phyloP scores from a whole-genome alignment of 2,113 vertebrate species.

The Neolamprologus caudopunctatus region DNA sequence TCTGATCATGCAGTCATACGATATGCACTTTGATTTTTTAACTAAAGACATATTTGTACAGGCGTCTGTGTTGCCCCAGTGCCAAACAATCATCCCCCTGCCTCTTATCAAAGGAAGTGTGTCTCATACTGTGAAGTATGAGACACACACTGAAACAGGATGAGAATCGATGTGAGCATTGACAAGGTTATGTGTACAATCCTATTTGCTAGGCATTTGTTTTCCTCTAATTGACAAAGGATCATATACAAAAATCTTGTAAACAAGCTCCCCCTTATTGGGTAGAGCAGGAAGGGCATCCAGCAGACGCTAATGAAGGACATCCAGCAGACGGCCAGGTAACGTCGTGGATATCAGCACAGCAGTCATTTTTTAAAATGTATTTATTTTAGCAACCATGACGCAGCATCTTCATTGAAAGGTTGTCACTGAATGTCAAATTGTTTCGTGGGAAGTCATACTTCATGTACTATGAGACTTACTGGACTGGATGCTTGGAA shows the following conservation, averaged over 20 bases:
- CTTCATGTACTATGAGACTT: not conserved
- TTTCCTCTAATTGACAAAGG: not conserved
- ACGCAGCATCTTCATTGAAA: not conserved
- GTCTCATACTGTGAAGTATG: not conserved
- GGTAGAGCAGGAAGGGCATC: not conserved
- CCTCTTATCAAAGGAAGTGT: not conserved
- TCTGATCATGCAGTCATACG: not conserved
- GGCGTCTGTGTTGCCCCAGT: not conserved
- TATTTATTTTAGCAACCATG: not conserved
- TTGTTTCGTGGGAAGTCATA: not conserved
- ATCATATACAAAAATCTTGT: not conserved
- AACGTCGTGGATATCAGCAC: not conserved
- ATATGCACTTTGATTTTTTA: not conserved
- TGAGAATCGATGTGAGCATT: not conserved
- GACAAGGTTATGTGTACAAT: not conserved
- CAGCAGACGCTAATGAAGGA: not conserved
- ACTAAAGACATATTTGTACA: not conserved
- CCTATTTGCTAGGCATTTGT: not conserved
- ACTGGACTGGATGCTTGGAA: not conserved
- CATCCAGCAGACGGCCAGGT: not conserved
- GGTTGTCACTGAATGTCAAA: not conserved
- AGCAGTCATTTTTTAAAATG: not conserved
- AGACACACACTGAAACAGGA: not conserved
- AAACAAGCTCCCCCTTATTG: not conserved
- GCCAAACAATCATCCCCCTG: not conserved